Conservation (phyloP, 1,140 invertebrate species). For the Conopomorpha cramerella region DNA sequence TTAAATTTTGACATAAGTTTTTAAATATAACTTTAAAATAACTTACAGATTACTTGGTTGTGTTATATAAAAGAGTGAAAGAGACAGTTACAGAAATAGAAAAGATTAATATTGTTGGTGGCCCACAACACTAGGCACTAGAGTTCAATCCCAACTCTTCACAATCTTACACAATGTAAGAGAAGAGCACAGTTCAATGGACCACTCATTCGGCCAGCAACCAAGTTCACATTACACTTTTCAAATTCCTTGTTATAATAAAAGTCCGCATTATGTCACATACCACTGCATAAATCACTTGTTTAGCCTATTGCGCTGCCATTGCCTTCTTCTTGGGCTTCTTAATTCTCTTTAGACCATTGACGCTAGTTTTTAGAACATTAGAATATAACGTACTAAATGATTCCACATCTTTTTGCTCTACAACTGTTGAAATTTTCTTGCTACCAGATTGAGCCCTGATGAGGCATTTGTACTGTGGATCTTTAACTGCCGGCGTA, state of each 20-base stretch:
- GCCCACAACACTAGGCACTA: conserved; percentile 25
- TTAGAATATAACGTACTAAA: conserved; percentile 85
- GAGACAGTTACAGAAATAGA: conserved; percentile 24
- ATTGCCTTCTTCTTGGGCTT: conserved; percentile 71
- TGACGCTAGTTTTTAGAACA: conserved; percentile 83
- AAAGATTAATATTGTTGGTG: too few relatives aligned
- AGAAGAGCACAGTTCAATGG: conserved; percentile 55
- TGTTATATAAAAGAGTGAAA: conserved; percentile 24
- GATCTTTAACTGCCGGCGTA: conserved; percentile 62
- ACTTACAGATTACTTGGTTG: too few relatives aligned
- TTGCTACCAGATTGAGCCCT: conserved; percentile 73
- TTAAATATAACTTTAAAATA: too few relatives aligned
- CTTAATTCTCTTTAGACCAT: conserved; percentile 84
- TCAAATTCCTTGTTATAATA: too few relatives aligned
- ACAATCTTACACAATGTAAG: conserved; percentile 22
- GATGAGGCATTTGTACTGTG: conserved; percentile 79
- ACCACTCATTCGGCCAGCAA: conserved; percentile 14
- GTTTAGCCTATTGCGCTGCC: conserved; percentile 44
- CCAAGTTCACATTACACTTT: conserved; percentile 24
- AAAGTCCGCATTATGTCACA: too few relatives aligned
- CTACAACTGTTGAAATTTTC: conserved; percentile 81
- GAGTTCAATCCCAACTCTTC: conserved; percentile 48
- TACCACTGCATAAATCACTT: too few relatives aligned
- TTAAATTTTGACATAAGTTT: too few relatives aligned
- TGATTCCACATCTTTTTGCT: conserved; percentile 82